Evolutionary conservation across 1,140 invertebrate genomes (phyloP), one percentile per base, ranked within the genome.

Genomic region (Tetramorium parvispinum): DNA sequence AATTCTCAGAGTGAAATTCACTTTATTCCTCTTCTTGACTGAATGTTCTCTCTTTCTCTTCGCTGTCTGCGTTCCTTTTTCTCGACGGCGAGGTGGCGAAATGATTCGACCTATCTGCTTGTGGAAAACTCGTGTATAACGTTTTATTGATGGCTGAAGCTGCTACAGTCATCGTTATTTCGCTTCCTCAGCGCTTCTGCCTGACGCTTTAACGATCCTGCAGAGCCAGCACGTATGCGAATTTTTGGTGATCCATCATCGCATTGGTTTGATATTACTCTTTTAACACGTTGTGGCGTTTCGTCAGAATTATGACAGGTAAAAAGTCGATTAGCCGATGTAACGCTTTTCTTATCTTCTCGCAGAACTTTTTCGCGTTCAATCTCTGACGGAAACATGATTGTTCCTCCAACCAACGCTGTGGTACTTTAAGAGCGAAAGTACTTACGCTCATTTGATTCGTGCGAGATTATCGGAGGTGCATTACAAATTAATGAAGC

Each of bases 241-340:
- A 89, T 87, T 89, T 89, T 87, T 85, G 73, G 82, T 78, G 83
- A 90, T 89, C 88, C 89, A 90, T 90, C 88, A 89, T 87, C 77
- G 63, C 55, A 57, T 86, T 86, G 73, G 53, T 89, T 82, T 51
- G 65, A 78, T 68, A 76, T 87, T 75, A 66, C 43, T 49, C 46
- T 18, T 66, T 49, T 32, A 78, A 63, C 51, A 21, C 63, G 4
- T 55, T 24, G 24, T 16, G 8, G 32, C 49, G 11, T 77, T 49
- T 27, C 40, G 16, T 53, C 46, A 53, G 24, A 37, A 43, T 77
- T 63, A 66, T 18, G 49, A 89, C 83, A 57, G 55, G 81, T 86
- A 53, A 82, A 57, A 77, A 40, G 10, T 77, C 57, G 11, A 77
- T 40, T 24, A 46, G 10, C 16, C 7, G 16, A 55, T 65, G 73